Conservation (phyloP, 2,888 invertebrate genomes). For the Epicampocera succincta region DNA sequence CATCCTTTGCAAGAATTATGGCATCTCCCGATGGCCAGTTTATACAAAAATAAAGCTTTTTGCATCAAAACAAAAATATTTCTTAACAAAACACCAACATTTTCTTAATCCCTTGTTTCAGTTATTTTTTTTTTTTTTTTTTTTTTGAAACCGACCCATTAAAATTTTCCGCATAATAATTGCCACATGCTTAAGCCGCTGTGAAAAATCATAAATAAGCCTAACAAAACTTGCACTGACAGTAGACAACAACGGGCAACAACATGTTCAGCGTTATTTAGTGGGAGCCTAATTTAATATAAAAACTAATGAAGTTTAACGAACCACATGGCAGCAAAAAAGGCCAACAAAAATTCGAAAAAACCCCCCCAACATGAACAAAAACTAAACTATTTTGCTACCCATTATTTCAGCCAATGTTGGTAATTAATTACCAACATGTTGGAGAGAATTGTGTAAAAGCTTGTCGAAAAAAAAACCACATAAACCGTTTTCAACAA, state of each 20-base stretch:
- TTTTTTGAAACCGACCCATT: not conserved
- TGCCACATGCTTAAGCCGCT: constrained; percentile 15
- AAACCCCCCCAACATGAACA: not conserved
- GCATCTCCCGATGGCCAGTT: no score
- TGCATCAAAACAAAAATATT: no score
- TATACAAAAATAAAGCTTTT: no score
- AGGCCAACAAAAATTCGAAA: constrained; percentile 1
- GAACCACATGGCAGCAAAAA: not conserved
- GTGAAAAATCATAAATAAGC: constrained; percentile 14
- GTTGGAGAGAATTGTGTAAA: constrained; percentile 55
- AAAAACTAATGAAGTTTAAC: constrained; percentile 48
- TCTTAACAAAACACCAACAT: no score
- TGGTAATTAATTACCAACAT: constrained; percentile 71
- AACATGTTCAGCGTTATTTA: constrained; percentile 8
- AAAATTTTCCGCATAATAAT: not conserved
- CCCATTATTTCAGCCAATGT: constrained; percentile 61
- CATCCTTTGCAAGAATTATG: no score
- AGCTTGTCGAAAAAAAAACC: constrained; percentile 4
- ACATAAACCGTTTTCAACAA: constrained; percentile 5
- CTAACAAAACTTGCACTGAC: constrained; percentile 5
- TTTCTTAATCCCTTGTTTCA: not conserved
- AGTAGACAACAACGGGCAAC: not conserved
- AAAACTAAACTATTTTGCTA: constrained; percentile 52
- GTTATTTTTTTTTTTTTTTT: no score
- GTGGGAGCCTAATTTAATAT: constrained; percentile 45